Conservation (phyloP, 2,888 invertebrate genomes). For the Ophion costatus region DNA sequence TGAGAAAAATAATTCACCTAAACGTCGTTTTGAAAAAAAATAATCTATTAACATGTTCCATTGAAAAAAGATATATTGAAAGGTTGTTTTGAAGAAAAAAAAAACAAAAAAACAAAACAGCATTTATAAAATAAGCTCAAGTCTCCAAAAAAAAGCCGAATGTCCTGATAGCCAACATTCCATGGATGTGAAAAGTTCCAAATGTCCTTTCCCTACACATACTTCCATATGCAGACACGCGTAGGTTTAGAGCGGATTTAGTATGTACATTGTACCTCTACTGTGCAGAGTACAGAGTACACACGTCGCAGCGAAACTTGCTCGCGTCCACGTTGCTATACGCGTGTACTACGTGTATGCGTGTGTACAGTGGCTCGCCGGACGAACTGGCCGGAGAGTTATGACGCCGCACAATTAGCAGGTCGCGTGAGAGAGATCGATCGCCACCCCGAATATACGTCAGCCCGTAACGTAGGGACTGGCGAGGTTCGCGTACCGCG, state of each 20-base stretch:
- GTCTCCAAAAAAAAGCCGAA: not conserved
- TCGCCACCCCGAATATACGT: constrained; percentile 82
- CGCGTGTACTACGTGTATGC: constrained; percentile 8
- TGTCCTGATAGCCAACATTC: not conserved
- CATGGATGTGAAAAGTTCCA: not conserved
- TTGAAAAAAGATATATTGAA: too few species aligned
- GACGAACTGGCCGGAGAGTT: constrained; percentile 77
- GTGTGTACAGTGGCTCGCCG: constrained; percentile 33
- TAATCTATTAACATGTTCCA: too few species aligned
- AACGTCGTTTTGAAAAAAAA: too few species aligned
- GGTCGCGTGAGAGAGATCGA: constrained; percentile 84
- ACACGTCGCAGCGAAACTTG: constrained; percentile 36
- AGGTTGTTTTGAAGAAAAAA: not conserved
- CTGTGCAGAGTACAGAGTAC: constrained; percentile 19
- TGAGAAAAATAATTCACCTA: too few species aligned
- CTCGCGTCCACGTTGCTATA: constrained; percentile 45
- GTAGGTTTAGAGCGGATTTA: constrained; percentile 15
- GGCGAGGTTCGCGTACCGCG: constrained; percentile 75
- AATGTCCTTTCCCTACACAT: not conserved
- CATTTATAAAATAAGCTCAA: not conserved
- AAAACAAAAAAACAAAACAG: not conserved
- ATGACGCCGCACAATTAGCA: constrained; percentile 84
- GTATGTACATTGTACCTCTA: constrained; percentile 18
- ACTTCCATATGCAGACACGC: not conserved
- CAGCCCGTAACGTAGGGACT: constrained; percentile 78